Base-by-base conservation (phyloP, 2,888 invertebrate species). In the Chrysolina haemoptera region DNA sequence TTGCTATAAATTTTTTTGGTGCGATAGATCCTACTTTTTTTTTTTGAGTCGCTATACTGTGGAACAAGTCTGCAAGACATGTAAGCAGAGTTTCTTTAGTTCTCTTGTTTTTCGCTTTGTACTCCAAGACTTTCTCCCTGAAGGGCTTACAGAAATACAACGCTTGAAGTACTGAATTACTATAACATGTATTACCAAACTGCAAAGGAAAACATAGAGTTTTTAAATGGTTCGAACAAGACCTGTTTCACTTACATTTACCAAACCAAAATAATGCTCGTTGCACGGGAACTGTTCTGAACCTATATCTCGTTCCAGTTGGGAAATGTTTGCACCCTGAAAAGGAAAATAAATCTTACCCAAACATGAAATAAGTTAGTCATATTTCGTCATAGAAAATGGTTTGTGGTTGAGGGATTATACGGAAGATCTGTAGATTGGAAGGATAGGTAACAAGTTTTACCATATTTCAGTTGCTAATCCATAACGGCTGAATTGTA, bases 101-200 rank as follows among this genome's bases (percentile, higher is more conserved):
- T 86, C 97, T 90, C 87, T 97, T 97, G 86, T 97, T 97, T 87
- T 96, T 96, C 40, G 96, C 96, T 89, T 99, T 99, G 88, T 99
- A 99, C 88, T 98, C 98, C 78, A 99, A 91, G 68, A 99, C 98
- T 90, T 97, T 98, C 85, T 99, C 99, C 87, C 99, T 93, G 88
- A 99, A 99, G 75, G 99, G 99, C 86, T 97, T 96, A 89, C 99
- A 99, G 89, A 99, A 99, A 89, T 99, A 99, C 79, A 99, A 91
- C 41, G 99, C 99, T 92, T 99, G 99, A 80, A 99, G 91, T 82
- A 99, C 99, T 62, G 99, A 99, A 89, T 99, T 99, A 88, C 98
- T 98, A 89, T 99, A 99, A 90, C 99, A 99, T 41, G 99, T 99
- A 89, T 99, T 99, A 82, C 99, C 99, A 91, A 99, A 99, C 95